Evolutionary conservation across 2,113 vertebrate species (phyloP), one percentile per base, ranked within the genome.

Genomic region (Apodemus speciosus): DNA sequence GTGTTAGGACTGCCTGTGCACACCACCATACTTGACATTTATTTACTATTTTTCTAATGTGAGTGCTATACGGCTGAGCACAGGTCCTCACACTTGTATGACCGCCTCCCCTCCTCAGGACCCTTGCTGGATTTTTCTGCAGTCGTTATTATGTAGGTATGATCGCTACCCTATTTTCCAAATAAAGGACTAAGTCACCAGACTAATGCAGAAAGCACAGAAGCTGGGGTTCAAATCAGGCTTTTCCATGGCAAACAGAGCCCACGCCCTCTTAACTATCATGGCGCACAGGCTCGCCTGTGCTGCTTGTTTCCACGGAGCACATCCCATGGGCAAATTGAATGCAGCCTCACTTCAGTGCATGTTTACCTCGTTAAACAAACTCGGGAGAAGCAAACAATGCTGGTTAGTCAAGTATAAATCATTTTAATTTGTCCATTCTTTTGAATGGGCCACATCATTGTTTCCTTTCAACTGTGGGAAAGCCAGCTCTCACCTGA

Each of bases 281-380:
- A 8, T 32, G 18, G 30, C 35, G 20, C 3, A 30, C 14, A 68
- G 49, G 6, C 23, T 84, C 80, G 68, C 51, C 25, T 56, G 18
- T 6, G 86, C 10, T 58, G 16, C 1, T 85, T 38, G 64, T 85
- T 83, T 88, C 80, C 23, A 53, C 32, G 9, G 38, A 64, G n/a
- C 2, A 15, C 27, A 56, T 69, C 49, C 5, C 40, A 8, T 69
- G 77, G 72, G 18, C 46, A 73, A 75, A 77, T 71, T 69, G 60
- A 93, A 95, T 90, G n/a, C 25, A 64, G 35, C 73, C 56, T 94
- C 13, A 35, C 75, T 90, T 85, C 75, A 92, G 64, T 38, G 27
- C 5, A 60, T 88, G 21, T 69, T 95, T 77, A 58, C 76, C 66
- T 73, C 85, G 72, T 43, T 92, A 69, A 95, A 51, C 16, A n/a